Conservation (phyloP, 2,888 invertebrate genomes). For the Caenorhabditis doughertyi region DNA sequence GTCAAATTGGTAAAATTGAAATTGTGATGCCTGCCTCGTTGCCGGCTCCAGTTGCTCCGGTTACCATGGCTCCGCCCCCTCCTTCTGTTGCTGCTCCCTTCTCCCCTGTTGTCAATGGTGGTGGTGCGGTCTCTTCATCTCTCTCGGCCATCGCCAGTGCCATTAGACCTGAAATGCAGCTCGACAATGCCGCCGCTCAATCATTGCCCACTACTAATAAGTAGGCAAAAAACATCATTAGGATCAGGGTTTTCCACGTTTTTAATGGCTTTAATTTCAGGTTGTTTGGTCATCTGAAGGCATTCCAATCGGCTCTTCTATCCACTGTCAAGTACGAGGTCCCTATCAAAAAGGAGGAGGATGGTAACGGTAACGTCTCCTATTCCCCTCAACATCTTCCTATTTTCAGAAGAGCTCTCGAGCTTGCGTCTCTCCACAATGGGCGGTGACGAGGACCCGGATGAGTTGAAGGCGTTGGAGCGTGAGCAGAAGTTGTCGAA, state of each 20-base stretch:
- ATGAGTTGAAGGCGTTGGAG: slow-evolving; percentile 40
- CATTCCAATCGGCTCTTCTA: slow-evolving; percentile 45
- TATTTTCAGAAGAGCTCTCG: slow-evolving; percentile 24
- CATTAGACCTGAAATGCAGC: slow-evolving; percentile 5
- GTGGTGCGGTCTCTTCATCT: too few relatives aligned
- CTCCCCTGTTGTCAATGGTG: neutral
- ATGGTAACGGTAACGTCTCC: too few relatives aligned
- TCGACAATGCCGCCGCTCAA: neutral
- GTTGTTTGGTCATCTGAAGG: slow-evolving; percentile 53
- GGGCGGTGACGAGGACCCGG: slow-evolving; percentile 15
- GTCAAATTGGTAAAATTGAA: slow-evolving; percentile 47
- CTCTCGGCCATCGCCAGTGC: too few relatives aligned
- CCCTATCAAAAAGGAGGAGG: slow-evolving; percentile 20
- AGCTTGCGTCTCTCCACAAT: slow-evolving; percentile 37
- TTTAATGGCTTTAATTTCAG: slow-evolving; percentile 21
- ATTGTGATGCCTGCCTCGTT: slow-evolving; percentile 43
- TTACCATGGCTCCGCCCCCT: neutral
- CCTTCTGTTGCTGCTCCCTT: neutral
- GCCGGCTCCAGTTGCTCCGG: neutral
- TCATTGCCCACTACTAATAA: slow-evolving; percentile 10
- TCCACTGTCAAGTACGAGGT: slow-evolving; percentile 44
- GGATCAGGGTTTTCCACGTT: too few relatives aligned
- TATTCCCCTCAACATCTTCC: too few relatives aligned
- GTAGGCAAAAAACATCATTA: neutral
- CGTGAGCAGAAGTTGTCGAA: slow-evolving; percentile 60